These are phyloP conservation scores for Agelastica alni DNA, from an alignment of 2,888 invertebrate species.

Conservation along the genomic window DNA sequence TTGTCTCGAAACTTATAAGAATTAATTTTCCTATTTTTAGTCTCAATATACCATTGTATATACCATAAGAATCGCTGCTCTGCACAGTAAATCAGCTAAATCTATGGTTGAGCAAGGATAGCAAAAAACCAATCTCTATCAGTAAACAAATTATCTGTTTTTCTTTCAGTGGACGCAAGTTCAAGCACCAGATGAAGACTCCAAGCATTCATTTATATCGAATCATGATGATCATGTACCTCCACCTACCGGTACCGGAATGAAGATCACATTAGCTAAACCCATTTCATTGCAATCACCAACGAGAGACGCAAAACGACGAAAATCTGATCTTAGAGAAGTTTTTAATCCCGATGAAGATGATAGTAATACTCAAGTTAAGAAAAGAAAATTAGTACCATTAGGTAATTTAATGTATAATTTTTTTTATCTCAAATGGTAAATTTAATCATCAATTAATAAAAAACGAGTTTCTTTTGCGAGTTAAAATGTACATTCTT, in stretches of 20 bases:
- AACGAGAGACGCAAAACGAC: slow-evolving; percentile 59
- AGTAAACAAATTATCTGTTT: too few relatives aligned
- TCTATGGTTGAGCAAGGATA: too few relatives aligned
- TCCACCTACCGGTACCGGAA: slow-evolving; percentile 50
- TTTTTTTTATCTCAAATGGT: too few relatives aligned
- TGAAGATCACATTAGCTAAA: slow-evolving; percentile 56
- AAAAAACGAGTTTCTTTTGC: too few relatives aligned
- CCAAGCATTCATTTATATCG: slow-evolving; percentile 56
- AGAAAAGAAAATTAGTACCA: slow-evolving; percentile 80
- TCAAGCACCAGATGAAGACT: slow-evolving; percentile 57
- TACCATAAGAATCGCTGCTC: too few relatives aligned
- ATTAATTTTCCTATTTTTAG: too few relatives aligned
- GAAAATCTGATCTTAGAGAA: slow-evolving; percentile 79
- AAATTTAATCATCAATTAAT: too few relatives aligned
- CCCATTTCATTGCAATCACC: slow-evolving; percentile 57
- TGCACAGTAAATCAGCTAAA: too few relatives aligned
- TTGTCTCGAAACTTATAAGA: too few relatives aligned
- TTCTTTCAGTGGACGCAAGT: slow-evolving; percentile 56
- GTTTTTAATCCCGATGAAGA: slow-evolving; percentile 88
- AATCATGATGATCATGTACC: slow-evolving; percentile 50
- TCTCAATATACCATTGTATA: too few relatives aligned
- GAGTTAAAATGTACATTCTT: neutral
- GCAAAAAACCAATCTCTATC: too few relatives aligned
- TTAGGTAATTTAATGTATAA: slow-evolving; percentile 67
- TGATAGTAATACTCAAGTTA: slow-evolving; percentile 61